phyloP scores from a whole-genome alignment of 2,797 vertebrate genomes.

The Crocodylus rhombifer region DNA sequence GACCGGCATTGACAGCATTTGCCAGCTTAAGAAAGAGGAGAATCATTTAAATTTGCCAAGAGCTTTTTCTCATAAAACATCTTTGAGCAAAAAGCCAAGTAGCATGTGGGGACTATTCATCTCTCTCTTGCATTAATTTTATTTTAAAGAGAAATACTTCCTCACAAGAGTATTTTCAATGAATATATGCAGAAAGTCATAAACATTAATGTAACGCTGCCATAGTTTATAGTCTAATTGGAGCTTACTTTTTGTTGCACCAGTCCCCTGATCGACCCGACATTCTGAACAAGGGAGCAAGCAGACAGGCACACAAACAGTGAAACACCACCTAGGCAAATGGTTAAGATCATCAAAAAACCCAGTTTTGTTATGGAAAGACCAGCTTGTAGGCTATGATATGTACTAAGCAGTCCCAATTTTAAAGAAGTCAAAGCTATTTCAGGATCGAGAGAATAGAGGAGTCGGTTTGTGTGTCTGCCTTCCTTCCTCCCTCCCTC shows the following conservation, averaged over 20 bases:
- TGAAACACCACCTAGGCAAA: too few relatives aligned
- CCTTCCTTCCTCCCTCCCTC: too few relatives aligned
- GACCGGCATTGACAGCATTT: conserved; percentile 17
- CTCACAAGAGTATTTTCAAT: conserved; percentile 50
- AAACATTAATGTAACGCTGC: neutral
- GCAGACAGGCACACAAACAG: neutral
- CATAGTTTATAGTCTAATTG: neutral
- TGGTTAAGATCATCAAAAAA: neutral
- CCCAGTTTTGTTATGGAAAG: neutral
- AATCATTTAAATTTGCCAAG: conserved; percentile 61
- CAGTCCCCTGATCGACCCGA: conserved; percentile 5
- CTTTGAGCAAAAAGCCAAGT: conserved; percentile 50
- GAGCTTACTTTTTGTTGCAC: conserved; percentile 4
- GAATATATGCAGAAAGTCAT: conserved; percentile 25
- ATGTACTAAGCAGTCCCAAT: neutral
- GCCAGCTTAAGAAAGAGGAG: conserved; percentile 43
- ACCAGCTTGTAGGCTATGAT: neutral
- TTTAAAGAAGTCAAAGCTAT: neutral
- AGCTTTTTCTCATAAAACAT: conserved; percentile 58
- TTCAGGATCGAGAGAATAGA: neutral
- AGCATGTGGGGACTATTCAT: conserved; percentile 39
- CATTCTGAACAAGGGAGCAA: neutral
- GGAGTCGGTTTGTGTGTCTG: neutral
- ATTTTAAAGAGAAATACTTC: conserved; percentile 61
- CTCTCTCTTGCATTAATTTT: conserved; percentile 54